These are phyloP conservation scores for Axis porcinus DNA, from an alignment of 2,113 vertebrate species.

Conservation along the genomic window DNA sequence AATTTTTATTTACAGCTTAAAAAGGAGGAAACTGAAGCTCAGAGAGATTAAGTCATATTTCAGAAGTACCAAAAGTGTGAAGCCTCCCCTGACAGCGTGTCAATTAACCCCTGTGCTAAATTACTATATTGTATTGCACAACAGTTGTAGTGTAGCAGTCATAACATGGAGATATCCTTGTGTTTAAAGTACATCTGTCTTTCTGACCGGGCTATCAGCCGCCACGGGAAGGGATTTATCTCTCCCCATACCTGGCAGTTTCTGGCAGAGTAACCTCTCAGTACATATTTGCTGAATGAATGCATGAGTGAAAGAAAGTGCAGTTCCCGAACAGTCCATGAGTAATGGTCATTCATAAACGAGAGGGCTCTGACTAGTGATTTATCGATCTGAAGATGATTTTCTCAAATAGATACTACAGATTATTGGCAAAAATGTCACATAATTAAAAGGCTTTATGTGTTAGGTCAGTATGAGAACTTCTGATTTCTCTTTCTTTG, in stretches of 20 bases:
- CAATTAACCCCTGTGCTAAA: neutral
- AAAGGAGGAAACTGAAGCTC: neutral
- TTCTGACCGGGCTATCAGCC: neutral
- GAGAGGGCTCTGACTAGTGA: neutral
- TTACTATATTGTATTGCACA: rapidly evolving
- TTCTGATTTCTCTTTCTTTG: neutral
- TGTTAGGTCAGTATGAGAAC: neutral
- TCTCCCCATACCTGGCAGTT: neutral
- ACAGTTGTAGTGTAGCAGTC: rapidly evolving
- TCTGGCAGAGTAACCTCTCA: neutral
- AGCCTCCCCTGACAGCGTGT: rapidly evolving
- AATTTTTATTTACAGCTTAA: neutral
- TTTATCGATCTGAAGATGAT: neutral
- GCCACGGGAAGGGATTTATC: neutral
- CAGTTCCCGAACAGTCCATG: neutral
- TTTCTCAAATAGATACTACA: neutral
- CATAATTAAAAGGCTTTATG: neutral
- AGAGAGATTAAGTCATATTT: neutral
- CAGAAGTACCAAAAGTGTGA: neutral
- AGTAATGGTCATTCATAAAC: neutral
- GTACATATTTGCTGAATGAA: neutral
- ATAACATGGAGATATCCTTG: neutral
- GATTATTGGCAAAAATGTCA: neutral
- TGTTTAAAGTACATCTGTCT: neutral
- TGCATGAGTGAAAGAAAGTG: neutral